Base-by-base conservation (phyloP, 2,888 invertebrate genomes). In the Acronicta alni region DNA sequence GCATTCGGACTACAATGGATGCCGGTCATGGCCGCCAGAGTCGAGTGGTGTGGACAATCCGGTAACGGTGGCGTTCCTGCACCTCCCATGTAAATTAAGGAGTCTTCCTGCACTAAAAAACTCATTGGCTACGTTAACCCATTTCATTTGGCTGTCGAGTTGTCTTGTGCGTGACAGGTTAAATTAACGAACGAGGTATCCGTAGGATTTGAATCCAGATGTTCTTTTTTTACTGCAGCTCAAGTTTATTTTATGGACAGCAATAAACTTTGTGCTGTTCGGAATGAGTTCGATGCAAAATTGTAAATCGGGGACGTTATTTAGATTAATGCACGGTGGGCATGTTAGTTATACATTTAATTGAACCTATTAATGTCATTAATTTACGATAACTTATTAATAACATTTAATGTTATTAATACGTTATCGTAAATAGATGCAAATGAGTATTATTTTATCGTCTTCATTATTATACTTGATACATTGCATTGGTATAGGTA, bases 11-110 rank as follows among this genome's bases (percentile, higher is more conserved):
- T 67, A 89, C 87, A 90, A 90, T 90, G 72, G 85, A 60, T 65
- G 44, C 75, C 76, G 85, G 89, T 90, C 91, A 91, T 84, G 91
- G 90, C 84, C 88, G 81, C 88, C 88, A 79, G 57, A 69, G 32
- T 54, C 70, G 78, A 84, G 79, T 83, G 80, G 72, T 84, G 84
- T 86, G 81, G 77, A 87, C 85, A 88, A 89, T 88, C 77, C 70
- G 58, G 67, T 77, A 72, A 72, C 67, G 73, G 76, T 57, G 56
- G 58, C 63, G 55, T 68, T 66, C 64, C 69, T 60, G 56, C 51
- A 75, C 79, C 70, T 83, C 79, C 85, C 83, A 83, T 84, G 80
- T 83, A 81, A 84, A 83, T 84, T 83, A 81, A 77, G 72, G 67
- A 79, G 74, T 69, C 75, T 77, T 82, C 82, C 77, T 78, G 63